Evolutionary conservation across 2,888 invertebrate genomes (phyloP), one percentile per base, ranked within the genome.

Genomic region (Parascotia fuliginaria): DNA sequence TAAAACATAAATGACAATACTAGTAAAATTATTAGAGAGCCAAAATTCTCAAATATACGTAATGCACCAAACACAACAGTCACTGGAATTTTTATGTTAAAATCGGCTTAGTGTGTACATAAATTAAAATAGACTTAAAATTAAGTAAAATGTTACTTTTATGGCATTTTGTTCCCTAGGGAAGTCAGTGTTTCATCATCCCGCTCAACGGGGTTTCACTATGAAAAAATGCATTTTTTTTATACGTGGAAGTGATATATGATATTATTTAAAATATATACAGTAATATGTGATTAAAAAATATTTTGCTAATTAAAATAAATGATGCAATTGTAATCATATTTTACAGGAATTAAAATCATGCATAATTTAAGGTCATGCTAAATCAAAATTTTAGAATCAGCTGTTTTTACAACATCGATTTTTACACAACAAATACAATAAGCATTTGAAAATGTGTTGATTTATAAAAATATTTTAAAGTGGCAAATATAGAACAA

Each of bases 151-250:
- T 55, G 49, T 58, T 63, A 67, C 53, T 47, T 55, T 59, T 60
- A 71, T 64, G 67, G 71, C 71, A 64, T 65, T 60, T 50, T 37
- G 45, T 48, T 60, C 56, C 59, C 45, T 51, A 60, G 68, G 70
- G 68, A 72, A 69, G 65, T 68, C 72, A 70, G 70, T 58, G 55
- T 71, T 77, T 74, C 78, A 72, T 65, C 65, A 62, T 63, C 75
- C 78, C 72, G 79, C 55, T 79, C 79, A 77, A 81, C 79, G 70
- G 73, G 77, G n/a, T 60, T 46, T 27, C 42, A 60, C 49, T 43
- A 56, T 46, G 54, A 61, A 57, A 60, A 65, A 63, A 62, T 60
- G 68, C 64, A 65, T 58, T 48, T 22, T 31, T 49, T 40, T 31
- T 29, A 6, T 6, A 16, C 16, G 43, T 40, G 33, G 31, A 50